Base-by-base conservation (phyloP, 1,140 invertebrate species). In the Drosophila rhopaloa region DNA sequence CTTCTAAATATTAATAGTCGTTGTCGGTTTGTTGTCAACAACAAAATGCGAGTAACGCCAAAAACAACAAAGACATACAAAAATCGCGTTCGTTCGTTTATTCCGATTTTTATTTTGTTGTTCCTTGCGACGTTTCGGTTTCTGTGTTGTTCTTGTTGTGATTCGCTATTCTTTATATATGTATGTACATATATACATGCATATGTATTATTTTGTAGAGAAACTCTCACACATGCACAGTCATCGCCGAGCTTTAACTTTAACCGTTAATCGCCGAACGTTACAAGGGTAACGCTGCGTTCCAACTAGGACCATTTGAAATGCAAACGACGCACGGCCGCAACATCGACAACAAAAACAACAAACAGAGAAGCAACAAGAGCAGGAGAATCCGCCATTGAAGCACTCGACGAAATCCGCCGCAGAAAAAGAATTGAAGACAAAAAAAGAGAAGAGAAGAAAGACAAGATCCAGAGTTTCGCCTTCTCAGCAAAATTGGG, bases 1-100 rank as follows among this genome's bases (percentile, higher is more conserved):
- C 90, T 91, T 91, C 90, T 91, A 91, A 91, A 91, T 91, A 91
- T 91, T 91, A 91, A 91, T 91, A 91, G 90, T 84, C 86, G 86
- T 82, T 66, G 68, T 56, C 51, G 76, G 58, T 83, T 70, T 73
- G 75, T 86, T 79, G 79, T 79, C 76, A 84, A 80, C 67, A 77
- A 79, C 55, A 53, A 63, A 78, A 78, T 71, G 50, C 71, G 54
- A 53, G 61, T 58, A 81, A 72, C 51, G 73, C 66, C 48, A 57
- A 81, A 54, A 51, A 62, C 48, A 79, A 76, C 44, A 81, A 76
- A 61, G 54, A 76, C 73, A 41, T 73, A 77, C 57, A 72, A 55
- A 79, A 74, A 62, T 75, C 72, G 71, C 61, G 46, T 76, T 59
- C 55, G 27, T 43, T 66, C 60, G 54, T 19, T 58, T 32, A 51